Evolutionary conservation across 2,888 invertebrate species (phyloP).

Genomic region (Gortyna flavago): DNA sequence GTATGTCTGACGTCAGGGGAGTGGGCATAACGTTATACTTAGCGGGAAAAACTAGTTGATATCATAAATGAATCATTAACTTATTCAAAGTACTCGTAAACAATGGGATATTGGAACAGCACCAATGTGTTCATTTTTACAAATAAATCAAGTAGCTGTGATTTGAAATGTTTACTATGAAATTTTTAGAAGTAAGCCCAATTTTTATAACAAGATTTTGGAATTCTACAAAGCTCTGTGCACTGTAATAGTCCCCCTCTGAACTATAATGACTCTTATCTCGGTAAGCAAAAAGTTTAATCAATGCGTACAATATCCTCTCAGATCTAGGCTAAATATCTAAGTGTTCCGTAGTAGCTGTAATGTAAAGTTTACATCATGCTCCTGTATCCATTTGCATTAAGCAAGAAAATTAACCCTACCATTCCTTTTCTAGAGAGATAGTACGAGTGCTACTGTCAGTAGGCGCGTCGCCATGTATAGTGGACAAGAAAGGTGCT

Average conservation of each 20-base stretch:
- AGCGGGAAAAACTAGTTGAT: slow-evolving; percentile 32
- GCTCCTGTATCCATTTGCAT: background rate
- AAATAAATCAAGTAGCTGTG: background rate
- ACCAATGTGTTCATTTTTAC: background rate
- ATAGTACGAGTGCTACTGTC: slow-evolving; percentile 95
- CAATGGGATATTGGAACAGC: background rate
- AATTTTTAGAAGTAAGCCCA: background rate
- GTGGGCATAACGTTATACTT: background rate
- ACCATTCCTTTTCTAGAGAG: slow-evolving; percentile 90
- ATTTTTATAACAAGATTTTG: background rate
- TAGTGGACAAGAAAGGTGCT: slow-evolving; percentile 96
- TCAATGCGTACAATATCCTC: background rate
- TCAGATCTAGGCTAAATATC: background rate
- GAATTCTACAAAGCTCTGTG: background rate
- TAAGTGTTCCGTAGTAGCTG: background rate
- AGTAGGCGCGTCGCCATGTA: slow-evolving; percentile 96
- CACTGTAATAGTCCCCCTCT: background rate
- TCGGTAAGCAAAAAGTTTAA: background rate
- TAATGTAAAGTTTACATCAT: background rate
- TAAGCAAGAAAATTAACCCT: slow-evolving; percentile 7
- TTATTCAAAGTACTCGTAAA: slow-evolving; percentile 18
- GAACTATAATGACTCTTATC: background rate
- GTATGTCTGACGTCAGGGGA: slow-evolving; percentile 40
- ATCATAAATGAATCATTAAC: slow-evolving; percentile 24
- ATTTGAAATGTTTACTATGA: background rate